Evolutionary conservation across 2,888 invertebrate genomes (phyloP).

Genomic region (Chymomyza procnemis): DNA sequence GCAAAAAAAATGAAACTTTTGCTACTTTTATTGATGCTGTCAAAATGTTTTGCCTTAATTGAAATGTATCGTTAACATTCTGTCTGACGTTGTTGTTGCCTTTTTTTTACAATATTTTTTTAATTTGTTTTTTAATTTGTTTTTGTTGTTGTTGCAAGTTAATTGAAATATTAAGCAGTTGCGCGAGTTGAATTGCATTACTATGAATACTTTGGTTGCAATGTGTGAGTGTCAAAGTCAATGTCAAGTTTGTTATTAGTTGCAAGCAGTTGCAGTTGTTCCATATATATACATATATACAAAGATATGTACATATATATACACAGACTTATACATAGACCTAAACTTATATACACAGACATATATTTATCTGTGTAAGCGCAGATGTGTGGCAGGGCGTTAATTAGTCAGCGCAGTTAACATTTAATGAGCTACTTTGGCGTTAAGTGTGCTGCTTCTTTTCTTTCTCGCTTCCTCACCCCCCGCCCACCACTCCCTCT

Average conservation of each 20-base stretch:
- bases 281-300: neutral
- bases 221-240: constrained; percentile 10
- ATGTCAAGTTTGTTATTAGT: constrained; percentile 9
- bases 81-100: constrained; percentile 21
- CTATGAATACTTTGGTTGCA: neutral
- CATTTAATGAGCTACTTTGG: neutral
- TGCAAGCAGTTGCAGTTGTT: neutral
- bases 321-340: neutral
- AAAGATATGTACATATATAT: neutral
- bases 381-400: neutral
- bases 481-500: no score
- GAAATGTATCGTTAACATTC: constrained; percentile 50
- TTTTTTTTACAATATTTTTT: neutral
- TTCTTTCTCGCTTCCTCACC: no score
- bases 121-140: neutral
- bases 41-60: constrained; percentile 40
- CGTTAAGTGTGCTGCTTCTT: neutral
- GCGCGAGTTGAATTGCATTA: neutral
- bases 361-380: neutral
- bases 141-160: no score
- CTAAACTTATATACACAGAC: neutral
- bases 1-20: constrained; percentile 11
- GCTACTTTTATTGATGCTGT: constrained; percentile 37
- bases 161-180: constrained; percentile 1
- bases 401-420: neutral